phyloP scores from a whole-genome alignment of 2,113 vertebrate genomes.

The Oncorhynchus keta region DNA sequence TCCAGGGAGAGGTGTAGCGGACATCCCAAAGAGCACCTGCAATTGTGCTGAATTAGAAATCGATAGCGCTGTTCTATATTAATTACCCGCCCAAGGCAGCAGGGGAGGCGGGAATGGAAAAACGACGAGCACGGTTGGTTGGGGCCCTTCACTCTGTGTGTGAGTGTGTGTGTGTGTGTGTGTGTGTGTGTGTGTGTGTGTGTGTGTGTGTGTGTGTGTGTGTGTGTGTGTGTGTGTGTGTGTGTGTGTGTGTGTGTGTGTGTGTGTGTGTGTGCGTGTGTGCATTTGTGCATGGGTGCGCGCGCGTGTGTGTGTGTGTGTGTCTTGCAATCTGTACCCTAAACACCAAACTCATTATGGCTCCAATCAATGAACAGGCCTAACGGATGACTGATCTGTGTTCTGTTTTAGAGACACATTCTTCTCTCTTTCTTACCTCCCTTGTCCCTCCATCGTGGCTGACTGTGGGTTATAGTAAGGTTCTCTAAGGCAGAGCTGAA shows the following conservation, averaged over 20 bases:
- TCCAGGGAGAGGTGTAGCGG: constrained; percentile 22
- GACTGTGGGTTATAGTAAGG: background rate
- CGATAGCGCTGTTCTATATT: constrained; percentile 55
- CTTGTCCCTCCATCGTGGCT: background rate
- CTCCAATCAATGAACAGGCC: constrained; percentile 38
- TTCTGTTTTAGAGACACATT: constrained; percentile 3
- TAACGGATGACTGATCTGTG: constrained; percentile 36
- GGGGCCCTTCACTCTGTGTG: too few relatives aligned
- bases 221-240: background rate
- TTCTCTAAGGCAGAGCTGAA: too few relatives aligned
- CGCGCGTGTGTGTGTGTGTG: background rate
- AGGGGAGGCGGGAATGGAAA: constrained; percentile 22
- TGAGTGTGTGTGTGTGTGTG: background rate
- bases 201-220: background rate
- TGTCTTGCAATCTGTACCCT: background rate
- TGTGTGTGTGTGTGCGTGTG: background rate
- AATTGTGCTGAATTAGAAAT: constrained; percentile 56
- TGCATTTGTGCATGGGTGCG: too few relatives aligned
- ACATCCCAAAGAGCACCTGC: constrained; percentile 33
- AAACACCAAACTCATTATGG: constrained; percentile 52
- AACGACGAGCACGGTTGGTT: background rate
- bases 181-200: background rate
- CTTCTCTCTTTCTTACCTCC: background rate
- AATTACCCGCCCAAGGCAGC: constrained; percentile 48
- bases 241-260: background rate